Evolutionary conservation across 2,113 vertebrate species (phyloP), one percentile per base, ranked within the genome.

Genomic region (Campylomormyrus tamandua): DNA sequence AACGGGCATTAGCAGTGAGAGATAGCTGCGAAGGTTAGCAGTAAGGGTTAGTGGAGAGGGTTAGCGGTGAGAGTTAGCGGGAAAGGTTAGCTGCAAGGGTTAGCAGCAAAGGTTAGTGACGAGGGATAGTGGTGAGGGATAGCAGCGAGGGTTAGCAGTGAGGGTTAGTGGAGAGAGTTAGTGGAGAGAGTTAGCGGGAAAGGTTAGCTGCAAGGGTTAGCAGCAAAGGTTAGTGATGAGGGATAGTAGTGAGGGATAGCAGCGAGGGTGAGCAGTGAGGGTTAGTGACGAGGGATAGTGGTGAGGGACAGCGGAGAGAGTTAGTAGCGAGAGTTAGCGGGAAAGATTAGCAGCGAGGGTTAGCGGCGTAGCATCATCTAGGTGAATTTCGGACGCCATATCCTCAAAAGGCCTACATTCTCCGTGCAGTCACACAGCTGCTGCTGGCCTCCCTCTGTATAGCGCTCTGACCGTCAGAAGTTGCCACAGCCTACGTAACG

Each of bases 311-410:
- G 19, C 4, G 8, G 19, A 5, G 53, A 6, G 13, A 0, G 50
- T 17, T 52, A 52, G 15, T 3, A 15, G 50, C 3, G 0, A 53
- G 21, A 21, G 21, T 62, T 62, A 62, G 7, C 6, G 0, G 56
- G 7, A 24, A 62, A 8, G 56, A 21, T 58, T 58, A 24, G 56
- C 21, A 8, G 21, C 56, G 21, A 3, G 24, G 24, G 58, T 9
- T 62, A 27, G n/a, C 84, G 90, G 80, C 84, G 49, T 52, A 89
- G 91, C 39, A 80, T 77, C 42, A 70, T 89, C 83, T 48, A 5
- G 48, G 17, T 46, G 15, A 3, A 48, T 84, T 84, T 83, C 2
- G 3, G 24, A 84, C 0, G 1, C 80, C 6, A 39, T 77, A 35
- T 21, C 90, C 89, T 91, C 89, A 19, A 13, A 42, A 80, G 74